These are phyloP conservation scores for Pectinophora gossypiella DNA, from an alignment of 1,140 invertebrate species.

Conservation along the genomic window DNA sequence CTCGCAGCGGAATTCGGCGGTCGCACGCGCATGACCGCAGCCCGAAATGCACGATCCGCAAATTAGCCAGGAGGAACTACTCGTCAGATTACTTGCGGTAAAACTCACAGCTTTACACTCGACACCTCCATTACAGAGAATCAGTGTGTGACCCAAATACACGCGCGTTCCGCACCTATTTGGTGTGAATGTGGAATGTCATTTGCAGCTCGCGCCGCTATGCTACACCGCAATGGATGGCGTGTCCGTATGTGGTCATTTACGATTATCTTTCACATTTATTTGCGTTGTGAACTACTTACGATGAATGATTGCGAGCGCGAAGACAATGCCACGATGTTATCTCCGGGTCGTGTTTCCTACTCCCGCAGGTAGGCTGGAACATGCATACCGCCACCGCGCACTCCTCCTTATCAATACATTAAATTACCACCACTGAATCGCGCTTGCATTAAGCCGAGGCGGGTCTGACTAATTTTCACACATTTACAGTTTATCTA, in stretches of 20 bases:
- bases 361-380: slow-evolving; percentile 9
- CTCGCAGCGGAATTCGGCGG: slow-evolving; percentile 53
- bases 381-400: slow-evolving; percentile 20
- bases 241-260: slow-evolving; percentile 22
- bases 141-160: slow-evolving; percentile 63
- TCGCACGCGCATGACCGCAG: slow-evolving; percentile 53
- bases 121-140: slow-evolving; percentile 50
- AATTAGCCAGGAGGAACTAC: slow-evolving; percentile 59
- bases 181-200: slow-evolving; percentile 51
- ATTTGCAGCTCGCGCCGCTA: slow-evolving; percentile 53
- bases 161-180: slow-evolving; percentile 35
- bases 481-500: slow-evolving; percentile 15
- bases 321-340: slow-evolving; percentile 27
- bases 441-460: slow-evolving; percentile 18
- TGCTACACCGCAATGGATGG: slow-evolving; percentile 49
- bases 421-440: slow-evolving; percentile 24
- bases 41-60: slow-evolving; percentile 58
- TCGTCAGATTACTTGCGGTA: slow-evolving; percentile 59
- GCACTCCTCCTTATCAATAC: slow-evolving; percentile 20
- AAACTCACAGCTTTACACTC: slow-evolving; percentile 44
- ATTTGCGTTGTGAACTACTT: slow-evolving; percentile 31
- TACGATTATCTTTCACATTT: slow-evolving; percentile 27
- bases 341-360: slow-evolving; percentile 21
- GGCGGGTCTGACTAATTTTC: slow-evolving; percentile 18
- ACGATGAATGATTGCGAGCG: slow-evolving; percentile 21